Evolutionary conservation across 2,888 invertebrate species (phyloP).

Genomic region (Athripsodes cinereus): DNA sequence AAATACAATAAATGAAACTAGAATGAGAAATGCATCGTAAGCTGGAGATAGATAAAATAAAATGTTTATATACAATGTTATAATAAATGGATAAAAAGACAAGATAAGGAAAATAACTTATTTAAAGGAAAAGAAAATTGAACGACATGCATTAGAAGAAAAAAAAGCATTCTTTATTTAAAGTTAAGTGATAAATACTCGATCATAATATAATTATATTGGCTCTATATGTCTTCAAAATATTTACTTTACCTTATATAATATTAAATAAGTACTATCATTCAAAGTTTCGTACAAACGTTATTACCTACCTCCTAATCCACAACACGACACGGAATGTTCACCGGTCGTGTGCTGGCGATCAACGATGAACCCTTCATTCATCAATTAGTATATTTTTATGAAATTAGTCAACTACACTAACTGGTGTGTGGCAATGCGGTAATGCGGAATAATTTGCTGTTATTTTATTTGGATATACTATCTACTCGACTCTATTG

Average conservation of each 20-base stretch:
- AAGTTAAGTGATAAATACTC: conserved; percentile 22
- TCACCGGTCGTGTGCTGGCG: no score
- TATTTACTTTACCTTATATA: conserved; percentile 18
- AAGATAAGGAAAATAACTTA: background rate
- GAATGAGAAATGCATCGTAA: conserved; percentile 14
- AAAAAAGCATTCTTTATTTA: conserved; percentile 16
- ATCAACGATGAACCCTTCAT: no score
- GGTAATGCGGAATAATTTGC: no score
- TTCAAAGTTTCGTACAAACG: background rate
- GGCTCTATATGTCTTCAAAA: conserved; percentile 15
- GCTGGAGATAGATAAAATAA: conserved; percentile 6
- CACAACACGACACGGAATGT: no score
- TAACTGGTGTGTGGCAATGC: no score
- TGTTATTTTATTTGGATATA: no score
- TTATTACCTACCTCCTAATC: background rate
- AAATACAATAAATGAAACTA: no score
- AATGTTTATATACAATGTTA: conserved; percentile 11
- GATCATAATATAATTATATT: conserved; percentile 10
- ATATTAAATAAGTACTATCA: background rate
- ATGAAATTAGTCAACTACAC: no score
- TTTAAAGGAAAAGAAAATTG: conserved; percentile 4
- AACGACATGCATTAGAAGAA: conserved; percentile 9
- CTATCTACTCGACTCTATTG: no score
- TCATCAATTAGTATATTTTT: no score
- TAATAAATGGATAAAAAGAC: background rate